Percentiles rank a stretch among this genome's conserved stretches.
Evolutionary conservation across 2,113 vertebrate genomes (phyloP).

Genomic region (Pongo pygmaeus): DNA sequence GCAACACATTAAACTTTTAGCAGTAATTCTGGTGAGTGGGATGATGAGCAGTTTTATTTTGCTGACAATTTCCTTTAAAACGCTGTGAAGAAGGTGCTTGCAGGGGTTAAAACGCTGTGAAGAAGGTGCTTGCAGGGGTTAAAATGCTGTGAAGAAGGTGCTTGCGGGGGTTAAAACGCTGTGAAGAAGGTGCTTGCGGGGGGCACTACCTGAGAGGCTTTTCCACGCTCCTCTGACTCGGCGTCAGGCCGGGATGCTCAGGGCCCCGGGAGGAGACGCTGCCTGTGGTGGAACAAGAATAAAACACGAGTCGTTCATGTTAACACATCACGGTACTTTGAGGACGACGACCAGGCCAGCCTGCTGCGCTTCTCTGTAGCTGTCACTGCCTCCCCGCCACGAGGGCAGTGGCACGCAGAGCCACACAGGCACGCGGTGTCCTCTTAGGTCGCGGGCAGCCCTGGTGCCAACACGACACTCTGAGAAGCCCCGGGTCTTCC

Average conservation of each 20-base stretch:
- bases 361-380: neutral
- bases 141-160: no score
- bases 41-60: rapidly evolving
- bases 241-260: conserved; percentile 76
- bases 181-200: rapidly evolving
- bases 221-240: conserved; percentile 65
- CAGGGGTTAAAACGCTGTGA: neutral
- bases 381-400: rapidly evolving
- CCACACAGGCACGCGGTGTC: no score
- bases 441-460: no score
- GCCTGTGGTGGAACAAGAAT: conserved; percentile 79
- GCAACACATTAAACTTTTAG: rapidly evolving
- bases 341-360: no score
- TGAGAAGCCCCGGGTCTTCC: neutral
- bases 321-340: neutral
- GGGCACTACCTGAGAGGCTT: conserved; percentile 84
- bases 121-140: neutral
- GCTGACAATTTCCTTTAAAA: no score
- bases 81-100: no score
- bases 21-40: rapidly evolving
- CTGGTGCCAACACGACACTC: no score
- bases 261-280: conserved; percentile 77
- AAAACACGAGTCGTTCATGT: neutral
- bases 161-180: no score
- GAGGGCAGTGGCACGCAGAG: neutral